Evolutionary conservation across 2,113 vertebrate genomes (phyloP), one percentile per base, ranked within the genome.

Genomic region (Mola mola): DNA sequence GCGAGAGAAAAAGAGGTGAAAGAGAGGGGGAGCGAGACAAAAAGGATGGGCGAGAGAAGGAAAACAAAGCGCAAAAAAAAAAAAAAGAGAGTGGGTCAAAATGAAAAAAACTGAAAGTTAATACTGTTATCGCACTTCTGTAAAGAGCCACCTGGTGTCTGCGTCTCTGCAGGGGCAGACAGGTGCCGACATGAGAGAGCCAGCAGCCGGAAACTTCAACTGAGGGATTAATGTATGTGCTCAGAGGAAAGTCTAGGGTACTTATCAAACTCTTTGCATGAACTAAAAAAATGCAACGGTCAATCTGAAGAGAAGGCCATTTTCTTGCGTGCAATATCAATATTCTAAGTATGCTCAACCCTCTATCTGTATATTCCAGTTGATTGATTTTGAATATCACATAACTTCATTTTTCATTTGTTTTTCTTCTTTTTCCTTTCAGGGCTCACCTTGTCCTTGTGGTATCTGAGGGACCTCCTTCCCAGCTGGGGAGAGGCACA

Each of bases 391-490:
- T 22, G 11, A 22, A 13, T 21, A 0, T 36, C 10, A 1, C 10
- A n/a, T 16, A 25, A 8, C 11, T 36, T 28, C 12, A n/a, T 16
- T 16, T 38, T 29, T 36, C 7, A n/a, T 50, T 5, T 13, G 0
- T 28, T 29, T 28, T 2, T 26, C 56, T 62, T 37, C 21, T 11
- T 31, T 21, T 6, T 17, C 19, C 33, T 21, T 6, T 28, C 16
- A 25, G 24, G 26, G 24, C 81, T 85, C 64, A 96, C 96, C 96
- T 91, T 95, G 96, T 38, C 95, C 94, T 78, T 93, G 80, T 2
- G 94, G 94, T 66, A 97, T 95, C 72, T 83, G 84, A n/a, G 96
- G 95, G 21, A 97, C 94, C 3, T 97, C 94, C 42, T 88, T 96
- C 4, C 93, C 91, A 1, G 93, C 84, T 0, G 96, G 96, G 0